Evolutionary conservation across 2,888 invertebrate genomes (phyloP), one percentile per base, ranked within the genome.

Genomic region (Hipparchia sbordonii): DNA sequence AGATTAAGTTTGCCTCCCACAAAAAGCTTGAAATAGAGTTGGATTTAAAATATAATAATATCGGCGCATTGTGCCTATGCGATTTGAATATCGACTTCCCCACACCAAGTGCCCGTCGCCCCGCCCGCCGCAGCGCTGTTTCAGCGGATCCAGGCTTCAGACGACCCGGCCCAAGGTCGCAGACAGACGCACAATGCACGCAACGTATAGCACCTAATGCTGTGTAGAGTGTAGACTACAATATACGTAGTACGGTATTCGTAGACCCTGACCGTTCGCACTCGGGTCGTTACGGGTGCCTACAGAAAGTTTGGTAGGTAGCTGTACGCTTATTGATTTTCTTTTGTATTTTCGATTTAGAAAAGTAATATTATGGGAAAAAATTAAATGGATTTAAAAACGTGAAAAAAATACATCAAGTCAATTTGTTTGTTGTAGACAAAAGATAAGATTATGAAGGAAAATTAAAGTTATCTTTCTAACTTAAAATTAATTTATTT

Each of bases 101-200:
- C 76, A 71, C 70, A 70, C 72, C 74, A 75, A 66, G 73, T 61
- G 74, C 71, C 57, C 72, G 39, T 6, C 48, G 6, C 48, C 48
- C 1, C 6, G 48, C 48, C 48, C 82, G 82, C 80, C 84, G 81
- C 66, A 72, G 57, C 72, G 67, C 52, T 57, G 78, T 84, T 88
- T 85, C 88, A 87, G 88, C 59, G 52, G 78, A 84, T 88, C 85
- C 88, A 87, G 88, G 86, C 82, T 82, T 82, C 90, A 90, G 91
- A 89, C 92, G 91, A 88, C 92, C 92, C 87, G 88, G 78, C 65
- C 73, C 90, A 93, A 92, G 93, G 93, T 91, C 92, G 92, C 90
- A 93, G 93, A 92, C 93, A 78, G 75, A 81, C 84, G 84, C 87
- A 82, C 82, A 81, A 71, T 71, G 78, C 80, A 86, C 88, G 84